Evolutionary conservation across 2,113 vertebrate species (phyloP).

Genomic region (Baryphthengus martii): DNA sequence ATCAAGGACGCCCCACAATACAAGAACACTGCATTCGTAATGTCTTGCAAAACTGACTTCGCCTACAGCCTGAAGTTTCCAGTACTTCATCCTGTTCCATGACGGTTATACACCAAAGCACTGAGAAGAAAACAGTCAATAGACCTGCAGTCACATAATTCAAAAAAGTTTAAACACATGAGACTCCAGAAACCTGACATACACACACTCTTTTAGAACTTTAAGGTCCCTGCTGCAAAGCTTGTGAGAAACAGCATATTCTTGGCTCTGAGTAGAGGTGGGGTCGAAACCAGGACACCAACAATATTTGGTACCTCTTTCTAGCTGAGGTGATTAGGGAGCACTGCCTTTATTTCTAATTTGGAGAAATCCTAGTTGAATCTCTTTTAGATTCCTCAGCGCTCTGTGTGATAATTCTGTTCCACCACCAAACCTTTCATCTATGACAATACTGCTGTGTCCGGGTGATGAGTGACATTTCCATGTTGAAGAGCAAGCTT

Average conservation of each 20-base stretch:
- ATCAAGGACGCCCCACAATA: conserved; percentile 21
- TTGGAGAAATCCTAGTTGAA: background rate
- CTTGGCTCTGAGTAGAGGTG: background rate
- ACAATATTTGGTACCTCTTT: background rate
- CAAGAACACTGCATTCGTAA: conserved; percentile 10
- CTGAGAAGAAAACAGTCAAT: background rate
- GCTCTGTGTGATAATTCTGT: background rate
- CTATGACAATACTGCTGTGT: background rate
- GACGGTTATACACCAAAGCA: background rate
- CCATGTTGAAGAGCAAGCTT: background rate
- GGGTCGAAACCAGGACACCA: background rate
- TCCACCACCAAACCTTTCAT: background rate
- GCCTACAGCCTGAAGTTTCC: background rate
- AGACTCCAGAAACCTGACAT: background rate
- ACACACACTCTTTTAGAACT: background rate
- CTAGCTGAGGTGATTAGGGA: background rate
- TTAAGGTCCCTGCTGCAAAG: background rate
- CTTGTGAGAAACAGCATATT: background rate
- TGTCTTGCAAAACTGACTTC: background rate
- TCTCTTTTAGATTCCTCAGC: background rate
- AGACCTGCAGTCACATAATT: background rate
- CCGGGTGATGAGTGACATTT: background rate
- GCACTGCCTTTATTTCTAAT: background rate
- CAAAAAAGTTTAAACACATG: background rate
- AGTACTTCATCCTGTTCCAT: background rate